Conservation (phyloP, 1,140 invertebrate species). For the Drosophila punjabiensis region DNA sequence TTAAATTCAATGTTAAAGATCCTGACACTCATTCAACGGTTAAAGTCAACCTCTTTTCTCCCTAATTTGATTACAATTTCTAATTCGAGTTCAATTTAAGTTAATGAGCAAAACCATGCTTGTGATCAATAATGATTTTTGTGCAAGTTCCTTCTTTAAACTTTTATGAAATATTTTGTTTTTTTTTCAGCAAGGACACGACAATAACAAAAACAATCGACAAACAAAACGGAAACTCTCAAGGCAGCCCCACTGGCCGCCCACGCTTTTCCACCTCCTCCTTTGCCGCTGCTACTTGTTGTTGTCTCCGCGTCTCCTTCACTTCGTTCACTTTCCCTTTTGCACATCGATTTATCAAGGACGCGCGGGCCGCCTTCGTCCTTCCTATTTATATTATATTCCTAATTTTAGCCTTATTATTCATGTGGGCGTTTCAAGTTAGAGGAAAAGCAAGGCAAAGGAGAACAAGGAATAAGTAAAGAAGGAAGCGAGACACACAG, state of each 20-base stretch:
- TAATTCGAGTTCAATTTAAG: not conserved
- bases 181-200: conserved; percentile 22
- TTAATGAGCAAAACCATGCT: not conserved
- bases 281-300: conserved; percentile 38
- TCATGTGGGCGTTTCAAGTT: conserved; percentile 8
- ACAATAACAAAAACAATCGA: not conserved
- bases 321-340: conserved; percentile 43
- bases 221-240: conserved; percentile 18
- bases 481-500: not conserved
- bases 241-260: conserved; percentile 13
- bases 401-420: conserved; percentile 52
- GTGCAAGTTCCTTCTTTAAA: not conserved
- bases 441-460: not conserved
- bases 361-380: conserved; percentile 46
- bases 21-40: not conserved
- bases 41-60: not conserved
- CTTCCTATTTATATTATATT: conserved; percentile 23
- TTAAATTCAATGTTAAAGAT: not conserved
- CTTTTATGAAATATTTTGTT: conserved; percentile 4
- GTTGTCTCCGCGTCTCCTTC: conserved; percentile 13
- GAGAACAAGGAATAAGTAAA: not conserved
- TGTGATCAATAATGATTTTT: not conserved
- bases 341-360: conserved; percentile 80
- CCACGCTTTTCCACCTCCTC: conserved; percentile 35
- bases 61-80: not conserved